Conservation (phyloP, 2,888 invertebrate species). For the Emmelina monodactyla region DNA sequence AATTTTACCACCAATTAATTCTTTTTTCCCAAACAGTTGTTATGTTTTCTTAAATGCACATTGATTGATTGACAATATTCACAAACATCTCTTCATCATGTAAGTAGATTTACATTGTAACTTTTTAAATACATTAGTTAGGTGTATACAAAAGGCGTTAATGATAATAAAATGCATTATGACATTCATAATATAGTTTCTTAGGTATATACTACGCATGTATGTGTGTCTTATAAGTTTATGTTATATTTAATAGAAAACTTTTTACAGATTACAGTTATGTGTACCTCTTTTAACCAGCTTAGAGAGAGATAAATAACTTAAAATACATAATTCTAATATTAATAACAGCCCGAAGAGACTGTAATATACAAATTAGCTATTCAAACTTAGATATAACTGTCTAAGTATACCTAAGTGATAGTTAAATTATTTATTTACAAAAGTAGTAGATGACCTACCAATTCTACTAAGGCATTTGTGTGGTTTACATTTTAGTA, state of each 20-base stretch:
- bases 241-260: slow-evolving; percentile 14
- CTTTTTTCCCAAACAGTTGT: slow-evolving; percentile 34
- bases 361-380: too few species aligned
- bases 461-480: slow-evolving; percentile 32
- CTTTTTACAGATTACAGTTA: slow-evolving; percentile 50
- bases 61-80: slow-evolving; percentile 22
- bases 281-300: slow-evolving; percentile 63
- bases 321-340: too few species aligned
- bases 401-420: too few species aligned
- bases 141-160: too few species aligned
- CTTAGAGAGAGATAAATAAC: slow-evolving; percentile 34
- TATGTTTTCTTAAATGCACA: slow-evolving; percentile 18
- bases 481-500: slow-evolving; percentile 25
- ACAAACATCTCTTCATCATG: too few species aligned
- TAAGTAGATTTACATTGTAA: too few species aligned
- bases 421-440: slow-evolving; percentile 3
- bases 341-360: too few species aligned
- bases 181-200: slow-evolving; percentile 15
- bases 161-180: slow-evolving; percentile 15
- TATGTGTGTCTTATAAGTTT: slow-evolving; percentile 16
- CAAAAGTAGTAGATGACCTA: background rate
- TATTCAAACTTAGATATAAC: too few species aligned
- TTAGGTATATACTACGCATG: too few species aligned
- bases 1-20: too few species aligned
- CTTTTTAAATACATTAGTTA: too few species aligned